A percentile compares a stretch with the other conserved stretches of the same genome.
These are phyloP conservation scores for Pogonocherus hispidulus DNA, from an alignment of 2,888 invertebrate genomes.

Conservation along the genomic window DNA sequence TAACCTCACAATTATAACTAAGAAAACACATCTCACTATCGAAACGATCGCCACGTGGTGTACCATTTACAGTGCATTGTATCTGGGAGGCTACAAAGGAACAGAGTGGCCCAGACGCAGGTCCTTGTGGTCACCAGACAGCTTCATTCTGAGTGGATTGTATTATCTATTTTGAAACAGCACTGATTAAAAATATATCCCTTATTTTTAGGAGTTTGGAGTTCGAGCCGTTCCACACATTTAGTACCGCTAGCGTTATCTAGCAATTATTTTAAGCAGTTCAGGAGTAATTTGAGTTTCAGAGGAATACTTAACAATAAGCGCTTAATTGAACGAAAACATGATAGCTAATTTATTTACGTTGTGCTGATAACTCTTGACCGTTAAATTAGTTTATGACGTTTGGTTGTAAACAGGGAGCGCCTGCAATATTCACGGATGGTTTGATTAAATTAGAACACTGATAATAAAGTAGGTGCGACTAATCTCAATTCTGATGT, in stretches of 20 bases:
- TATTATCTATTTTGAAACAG: too few species aligned
- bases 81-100: too few species aligned
- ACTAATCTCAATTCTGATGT: not conserved
- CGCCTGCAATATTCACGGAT: not conserved
- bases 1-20: too few species aligned
- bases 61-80: too few species aligned
- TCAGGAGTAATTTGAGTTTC: not conserved
- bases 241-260: not conserved
- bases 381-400: conserved; percentile 4
- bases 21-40: too few species aligned
- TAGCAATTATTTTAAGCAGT: not conserved
- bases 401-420: conserved; percentile 1
- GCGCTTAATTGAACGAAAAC: conserved; percentile 1
- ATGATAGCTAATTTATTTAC: conserved; percentile 2
- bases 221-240: not conserved
- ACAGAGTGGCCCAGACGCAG: too few species aligned
- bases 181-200: too few species aligned
- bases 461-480: not conserved
- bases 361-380: not conserved
- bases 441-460: conserved; percentile 1
- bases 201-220: too few species aligned
- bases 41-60: too few species aligned
- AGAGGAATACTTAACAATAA: not conserved
- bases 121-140: too few species aligned
- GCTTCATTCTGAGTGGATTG: too few species aligned